Conservation (phyloP, 2,888 invertebrate species). For the Abrostola triplasia region DNA sequence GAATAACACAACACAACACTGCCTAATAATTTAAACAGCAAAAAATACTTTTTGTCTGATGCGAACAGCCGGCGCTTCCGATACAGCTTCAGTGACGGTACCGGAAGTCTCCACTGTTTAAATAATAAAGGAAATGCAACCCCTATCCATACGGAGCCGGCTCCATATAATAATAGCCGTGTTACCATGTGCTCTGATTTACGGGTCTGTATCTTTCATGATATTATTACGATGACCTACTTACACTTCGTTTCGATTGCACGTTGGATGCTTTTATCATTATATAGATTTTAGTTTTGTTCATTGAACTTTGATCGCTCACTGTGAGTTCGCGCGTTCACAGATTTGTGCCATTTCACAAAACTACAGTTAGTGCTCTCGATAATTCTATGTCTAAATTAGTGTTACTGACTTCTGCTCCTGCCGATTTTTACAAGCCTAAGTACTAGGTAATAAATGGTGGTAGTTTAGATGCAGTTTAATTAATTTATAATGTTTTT, state of each 20-base stretch:
- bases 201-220: slow-evolving; percentile 44
- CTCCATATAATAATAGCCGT: slow-evolving; percentile 25
- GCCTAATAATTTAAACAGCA: too few species aligned
- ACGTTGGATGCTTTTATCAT: slow-evolving; percentile 43
- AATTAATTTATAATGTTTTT: neutral
- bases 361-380: too few species aligned
- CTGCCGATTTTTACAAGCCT: too few species aligned
- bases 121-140: neutral
- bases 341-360: neutral
- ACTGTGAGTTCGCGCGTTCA: neutral
- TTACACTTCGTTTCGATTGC: slow-evolving; percentile 56
- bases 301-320: slow-evolving; percentile 30
- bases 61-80: too few species aligned
- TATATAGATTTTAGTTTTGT: slow-evolving; percentile 43
- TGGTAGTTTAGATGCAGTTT: neutral
- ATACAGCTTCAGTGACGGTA: too few species aligned
- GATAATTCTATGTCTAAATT: too few species aligned
- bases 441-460: too few species aligned
- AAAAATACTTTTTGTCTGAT: too few species aligned
- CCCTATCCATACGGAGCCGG: slow-evolving; percentile 9
- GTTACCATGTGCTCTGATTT: slow-evolving; percentile 43
- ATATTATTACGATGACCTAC: slow-evolving; percentile 60
- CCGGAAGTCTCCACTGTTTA: neutral
- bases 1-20: too few species aligned
- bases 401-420: too few species aligned